These are phyloP conservation scores for Calidris pugnax DNA, from an alignment of 2,113 vertebrate genomes.

Conservation along the genomic window DNA sequence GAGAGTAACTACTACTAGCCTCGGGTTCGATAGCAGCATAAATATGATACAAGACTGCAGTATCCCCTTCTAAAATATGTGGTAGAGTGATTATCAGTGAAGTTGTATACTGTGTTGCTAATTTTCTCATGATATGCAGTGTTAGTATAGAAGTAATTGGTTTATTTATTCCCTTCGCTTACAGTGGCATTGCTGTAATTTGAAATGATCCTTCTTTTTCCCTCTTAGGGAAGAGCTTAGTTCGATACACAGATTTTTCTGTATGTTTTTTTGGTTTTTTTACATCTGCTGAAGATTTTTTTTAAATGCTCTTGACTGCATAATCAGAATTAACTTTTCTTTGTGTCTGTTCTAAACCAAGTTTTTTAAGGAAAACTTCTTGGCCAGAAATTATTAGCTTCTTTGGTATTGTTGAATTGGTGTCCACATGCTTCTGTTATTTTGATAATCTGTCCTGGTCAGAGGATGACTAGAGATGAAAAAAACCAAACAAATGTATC, in stretches of 20 bases:
- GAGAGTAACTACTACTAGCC: not conserved
- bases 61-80: not conserved
- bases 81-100: not conserved
- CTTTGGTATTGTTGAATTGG: not conserved
- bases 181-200: not conserved
- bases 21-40: not conserved
- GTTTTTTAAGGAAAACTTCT: constrained; percentile 33
- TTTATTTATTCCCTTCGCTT: not conserved
- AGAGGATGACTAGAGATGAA: not conserved
- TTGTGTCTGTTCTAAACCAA: constrained; percentile 6
- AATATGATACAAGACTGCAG: not conserved
- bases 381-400: constrained; percentile 21
- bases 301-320: not conserved
- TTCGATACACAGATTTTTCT: not conserved
- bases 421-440: not conserved
- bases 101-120: not conserved
- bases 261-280: not conserved
- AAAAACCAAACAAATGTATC: not conserved
- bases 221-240: not conserved
- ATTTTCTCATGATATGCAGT: not conserved
- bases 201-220: not conserved
- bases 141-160: not conserved
- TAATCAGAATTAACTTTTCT: constrained; percentile 24
- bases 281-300: not conserved
- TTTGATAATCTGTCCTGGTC: not conserved